phyloP scores from a whole-genome alignment of 2,888 invertebrate genomes.

The Erebia palarica region DNA sequence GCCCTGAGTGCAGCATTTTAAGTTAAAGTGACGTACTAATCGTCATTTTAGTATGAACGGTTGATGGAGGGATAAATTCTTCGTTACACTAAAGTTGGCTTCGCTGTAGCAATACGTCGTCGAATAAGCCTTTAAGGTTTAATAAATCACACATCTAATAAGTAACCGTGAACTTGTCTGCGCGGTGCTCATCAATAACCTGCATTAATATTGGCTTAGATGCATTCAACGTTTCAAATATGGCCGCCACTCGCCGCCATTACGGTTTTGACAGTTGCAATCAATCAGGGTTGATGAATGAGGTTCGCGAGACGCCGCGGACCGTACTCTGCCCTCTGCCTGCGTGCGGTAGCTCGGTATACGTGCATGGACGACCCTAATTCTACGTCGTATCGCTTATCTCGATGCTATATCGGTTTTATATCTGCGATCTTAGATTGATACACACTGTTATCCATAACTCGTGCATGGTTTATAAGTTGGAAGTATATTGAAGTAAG shows the following conservation, averaged over 20 bases:
- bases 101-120: no score
- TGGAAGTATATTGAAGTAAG: constrained; percentile 6
- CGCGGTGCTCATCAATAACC: constrained; percentile 70
- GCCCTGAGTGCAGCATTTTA: no score
- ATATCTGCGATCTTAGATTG: constrained; percentile 16
- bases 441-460: constrained; percentile 5
- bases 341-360: constrained; percentile 60
- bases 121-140: constrained; percentile 51
- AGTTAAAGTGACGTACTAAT: no score
- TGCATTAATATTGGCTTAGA: constrained; percentile 74
- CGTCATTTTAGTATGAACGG: no score
- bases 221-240: constrained; percentile 69
- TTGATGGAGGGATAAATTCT: no score
- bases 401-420: constrained; percentile 22
- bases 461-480: not conserved
- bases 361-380: constrained; percentile 16
- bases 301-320: constrained; percentile 59
- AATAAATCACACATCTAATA: constrained; percentile 69
- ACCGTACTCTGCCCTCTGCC: constrained; percentile 31
- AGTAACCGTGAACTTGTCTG: constrained; percentile 72
- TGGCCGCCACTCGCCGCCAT: constrained; percentile 76
- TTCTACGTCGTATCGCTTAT: constrained; percentile 25
- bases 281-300: constrained; percentile 80
- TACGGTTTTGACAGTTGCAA: constrained; percentile 80
- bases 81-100: no score